A percentile compares a stretch with the other conserved stretches of the same genome.
Conservation (phyloP, 2,888 invertebrate species). For the Leptura quadrifasciata region DNA sequence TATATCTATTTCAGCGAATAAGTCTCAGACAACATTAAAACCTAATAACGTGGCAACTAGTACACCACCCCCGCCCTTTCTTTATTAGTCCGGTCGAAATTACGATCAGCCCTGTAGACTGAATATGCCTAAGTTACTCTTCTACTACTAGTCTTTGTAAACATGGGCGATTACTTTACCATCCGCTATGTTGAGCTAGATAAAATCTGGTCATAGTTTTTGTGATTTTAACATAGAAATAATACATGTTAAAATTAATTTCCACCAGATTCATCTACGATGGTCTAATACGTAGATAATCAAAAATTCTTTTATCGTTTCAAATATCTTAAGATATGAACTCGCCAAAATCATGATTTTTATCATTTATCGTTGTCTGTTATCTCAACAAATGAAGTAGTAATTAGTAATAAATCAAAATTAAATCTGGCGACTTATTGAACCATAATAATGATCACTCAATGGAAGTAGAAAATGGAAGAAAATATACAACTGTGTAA, state of each 20-base stretch:
- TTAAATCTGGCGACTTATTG: background rate
- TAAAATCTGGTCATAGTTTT: too few species aligned
- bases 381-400: background rate
- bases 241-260: background rate
- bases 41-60: too few species aligned
- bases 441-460: background rate
- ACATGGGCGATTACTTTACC: too few species aligned
- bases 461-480: too few species aligned
- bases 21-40: too few species aligned
- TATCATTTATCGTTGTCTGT: background rate
- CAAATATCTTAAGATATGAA: background rate
- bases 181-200: too few species aligned
- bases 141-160: too few species aligned
- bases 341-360: background rate
- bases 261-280: background rate
- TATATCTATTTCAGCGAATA: too few species aligned
- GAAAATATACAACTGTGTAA: background rate
- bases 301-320: background rate
- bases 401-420: background rate
- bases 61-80: too few species aligned
- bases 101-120: too few species aligned
- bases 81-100: too few species aligned
- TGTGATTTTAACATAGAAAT: background rate
- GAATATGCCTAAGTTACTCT: too few species aligned
- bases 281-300: background rate